Conservation (phyloP, 1,140 invertebrate genomes). For the Amphibalanus amphitrite region DNA sequence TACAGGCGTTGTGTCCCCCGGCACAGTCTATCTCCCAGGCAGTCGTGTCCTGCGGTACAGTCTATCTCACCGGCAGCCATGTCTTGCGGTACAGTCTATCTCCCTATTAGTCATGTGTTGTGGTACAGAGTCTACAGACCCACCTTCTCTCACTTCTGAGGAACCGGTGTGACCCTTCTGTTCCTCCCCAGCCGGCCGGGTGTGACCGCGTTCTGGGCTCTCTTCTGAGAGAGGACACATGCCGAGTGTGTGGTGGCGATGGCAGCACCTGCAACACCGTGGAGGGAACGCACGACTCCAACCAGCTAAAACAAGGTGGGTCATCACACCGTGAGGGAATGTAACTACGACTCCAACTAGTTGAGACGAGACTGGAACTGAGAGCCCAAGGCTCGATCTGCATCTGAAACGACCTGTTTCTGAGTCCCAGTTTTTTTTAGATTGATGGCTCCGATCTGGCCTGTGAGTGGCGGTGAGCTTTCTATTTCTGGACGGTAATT, state of each 20-base stretch:
- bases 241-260: slow-evolving; percentile 80
- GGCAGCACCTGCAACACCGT: slow-evolving; percentile 70
- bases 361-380: not conserved
- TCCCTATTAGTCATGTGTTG: not conserved
- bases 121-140: too few species aligned
- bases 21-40: too few species aligned
- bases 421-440: not conserved
- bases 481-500: too few species aligned
- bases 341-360: not conserved
- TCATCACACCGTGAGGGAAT: not conserved
- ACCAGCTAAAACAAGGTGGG: not conserved
- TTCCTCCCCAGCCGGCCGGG: slow-evolving; percentile 60
- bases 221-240: slow-evolving; percentile 65
- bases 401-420: not conserved
- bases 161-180: too few species aligned
- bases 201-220: slow-evolving; percentile 92
- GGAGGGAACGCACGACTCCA: slow-evolving; percentile 34
- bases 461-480: too few species aligned
- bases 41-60: too few species aligned
- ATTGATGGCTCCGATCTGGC: too few species aligned
- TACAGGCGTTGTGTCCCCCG: too few species aligned
- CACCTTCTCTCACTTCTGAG: too few species aligned
- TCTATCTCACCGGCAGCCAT: too few species aligned
- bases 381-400: not conserved
- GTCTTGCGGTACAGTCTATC: too few species aligned